Evolutionary conservation across 2,113 vertebrate genomes (phyloP), one percentile per base, ranked within the genome.

Genomic region (Ceyx melanurus): DNA sequence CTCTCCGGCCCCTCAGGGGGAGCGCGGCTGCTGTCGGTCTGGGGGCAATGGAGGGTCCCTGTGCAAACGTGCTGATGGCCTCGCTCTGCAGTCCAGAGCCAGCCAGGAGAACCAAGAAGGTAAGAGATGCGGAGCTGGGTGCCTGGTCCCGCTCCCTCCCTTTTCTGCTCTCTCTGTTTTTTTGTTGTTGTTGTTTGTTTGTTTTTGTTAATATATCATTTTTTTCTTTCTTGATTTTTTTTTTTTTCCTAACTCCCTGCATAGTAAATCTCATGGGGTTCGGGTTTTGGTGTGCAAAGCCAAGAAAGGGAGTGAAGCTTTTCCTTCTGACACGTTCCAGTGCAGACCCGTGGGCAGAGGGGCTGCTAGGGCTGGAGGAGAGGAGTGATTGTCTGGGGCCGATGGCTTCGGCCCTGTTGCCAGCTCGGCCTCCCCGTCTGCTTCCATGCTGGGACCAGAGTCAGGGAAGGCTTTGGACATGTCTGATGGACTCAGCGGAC

Each of bases 21-120:
- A 82, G 75, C 82, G 51, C 29, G 90, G 94, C 96, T 89, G 91
- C 96, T 89, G 67, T 78, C n/a, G 90, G 91, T 95, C 92, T 58
- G 76, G 94, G 95, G 89, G 94, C 60, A 43, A 65, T 40, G 10
- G 89, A 92, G 85, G 97, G 97, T 97, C 97, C 97, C 97, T 98
- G 98, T 98, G 97, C 97, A 98, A 98, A 98, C 97, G 96, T 96
- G 97, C 96, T 92, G 97, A 94, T 0, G 96, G 95, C 97, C 91
- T 96, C 29, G 89, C 96, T 96, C 96, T 92, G 61, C 93, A 79
- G 68, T 89, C 62, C 79, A 78, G 96, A 92, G 92, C 75, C 1
- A 33, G 89, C 96, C 95, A 70, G 51, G 91, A 92, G 92, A 94
- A 95, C 85, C 95, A 94, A 96, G 93, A 95, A 89, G 93, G 92